Evolutionary conservation across 2,888 invertebrate species (phyloP).

Genomic region (Drosophila koepferae): DNA sequence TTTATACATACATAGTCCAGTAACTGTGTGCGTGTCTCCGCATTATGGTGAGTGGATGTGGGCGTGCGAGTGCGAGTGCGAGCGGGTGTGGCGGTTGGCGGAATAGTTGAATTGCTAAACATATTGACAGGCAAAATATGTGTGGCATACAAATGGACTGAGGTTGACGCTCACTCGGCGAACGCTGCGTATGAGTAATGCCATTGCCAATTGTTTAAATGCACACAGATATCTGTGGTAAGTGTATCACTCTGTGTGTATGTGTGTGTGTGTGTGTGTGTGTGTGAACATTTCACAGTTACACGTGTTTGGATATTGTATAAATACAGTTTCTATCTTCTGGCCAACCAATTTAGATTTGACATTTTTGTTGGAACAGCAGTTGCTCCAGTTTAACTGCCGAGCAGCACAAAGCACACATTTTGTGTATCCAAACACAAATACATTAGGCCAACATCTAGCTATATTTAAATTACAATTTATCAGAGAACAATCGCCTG

Average conservation of each 20-base stretch:
- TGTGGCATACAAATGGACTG: slow-evolving; percentile 17
- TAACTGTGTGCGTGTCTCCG: background rate
- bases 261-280: slow-evolving; percentile 8
- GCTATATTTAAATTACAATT: slow-evolving; percentile 60
- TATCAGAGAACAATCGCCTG: slow-evolving; percentile 33
- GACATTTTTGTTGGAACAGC: slow-evolving; percentile 3
- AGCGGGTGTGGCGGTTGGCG: background rate
- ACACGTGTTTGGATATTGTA: slow-evolving; percentile 48
- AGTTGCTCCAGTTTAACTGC: slow-evolving; percentile 8
- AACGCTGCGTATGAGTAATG: slow-evolving; percentile 50
- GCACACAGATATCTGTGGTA: background rate
- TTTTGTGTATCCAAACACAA: slow-evolving; percentile 11
- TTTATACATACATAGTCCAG: slow-evolving; percentile 20
- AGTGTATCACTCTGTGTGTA: background rate
- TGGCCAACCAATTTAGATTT: slow-evolving; percentile 5
- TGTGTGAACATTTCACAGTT: slow-evolving; percentile 50
- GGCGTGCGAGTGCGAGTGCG: background rate
- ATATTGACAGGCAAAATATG: slow-evolving; percentile 56
- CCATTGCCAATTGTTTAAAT: slow-evolving; percentile 26
- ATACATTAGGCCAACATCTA: slow-evolving; percentile 24
- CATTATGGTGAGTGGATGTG: background rate
- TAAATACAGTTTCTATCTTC: slow-evolving; percentile 38
- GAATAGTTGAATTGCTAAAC: slow-evolving; percentile 32
- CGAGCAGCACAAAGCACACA: slow-evolving; percentile 8
- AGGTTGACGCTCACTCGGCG: background rate